Evolutionary conservation across 2,797 vertebrate genomes (phyloP).

Genomic region (Syngnathus rostellatus): DNA sequence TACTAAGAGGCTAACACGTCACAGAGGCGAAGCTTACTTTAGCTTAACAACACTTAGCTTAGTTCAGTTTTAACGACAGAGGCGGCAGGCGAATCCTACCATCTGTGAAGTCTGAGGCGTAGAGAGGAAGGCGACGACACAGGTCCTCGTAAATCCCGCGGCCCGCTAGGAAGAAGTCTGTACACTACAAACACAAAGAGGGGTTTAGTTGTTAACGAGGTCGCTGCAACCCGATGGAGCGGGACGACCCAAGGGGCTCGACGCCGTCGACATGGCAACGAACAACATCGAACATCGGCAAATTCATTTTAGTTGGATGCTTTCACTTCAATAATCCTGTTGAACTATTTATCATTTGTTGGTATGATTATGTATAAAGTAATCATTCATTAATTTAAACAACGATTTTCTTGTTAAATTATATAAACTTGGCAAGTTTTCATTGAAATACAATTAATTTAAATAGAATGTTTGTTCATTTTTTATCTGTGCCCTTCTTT

Average conservation of each 20-base stretch:
- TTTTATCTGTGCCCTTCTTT: not conserved
- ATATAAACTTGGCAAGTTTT: no score
- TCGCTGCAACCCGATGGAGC: not conserved
- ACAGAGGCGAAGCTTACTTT: slow-evolving; percentile 28
- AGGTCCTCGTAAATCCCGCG: slow-evolving; percentile 89
- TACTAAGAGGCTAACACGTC: slow-evolving; percentile 14
- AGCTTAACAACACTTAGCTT: no score
- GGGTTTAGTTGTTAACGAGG: not conserved
- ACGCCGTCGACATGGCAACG: not conserved
- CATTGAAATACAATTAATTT: no score
- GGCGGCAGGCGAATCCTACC: slow-evolving; percentile 48
- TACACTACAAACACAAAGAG: slow-evolving; percentile 66
- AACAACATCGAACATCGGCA: not conserved
- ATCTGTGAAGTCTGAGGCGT: slow-evolving; percentile 86
- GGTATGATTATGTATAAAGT: not conserved
- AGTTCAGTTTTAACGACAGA: slow-evolving; percentile 16
- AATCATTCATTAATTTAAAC: not conserved
- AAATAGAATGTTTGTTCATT: no score
- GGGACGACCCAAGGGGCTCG: slow-evolving; percentile 1
- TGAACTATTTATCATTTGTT: not conserved
- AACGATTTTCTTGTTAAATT: no score
- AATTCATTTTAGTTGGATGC: not conserved
- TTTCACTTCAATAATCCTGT: not conserved
- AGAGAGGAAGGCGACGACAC: slow-evolving; percentile 80
- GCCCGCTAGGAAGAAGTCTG: slow-evolving; percentile 80